Conservation (phyloP, 2,113 vertebrate genomes). For the Anolis carolinensis region DNA sequence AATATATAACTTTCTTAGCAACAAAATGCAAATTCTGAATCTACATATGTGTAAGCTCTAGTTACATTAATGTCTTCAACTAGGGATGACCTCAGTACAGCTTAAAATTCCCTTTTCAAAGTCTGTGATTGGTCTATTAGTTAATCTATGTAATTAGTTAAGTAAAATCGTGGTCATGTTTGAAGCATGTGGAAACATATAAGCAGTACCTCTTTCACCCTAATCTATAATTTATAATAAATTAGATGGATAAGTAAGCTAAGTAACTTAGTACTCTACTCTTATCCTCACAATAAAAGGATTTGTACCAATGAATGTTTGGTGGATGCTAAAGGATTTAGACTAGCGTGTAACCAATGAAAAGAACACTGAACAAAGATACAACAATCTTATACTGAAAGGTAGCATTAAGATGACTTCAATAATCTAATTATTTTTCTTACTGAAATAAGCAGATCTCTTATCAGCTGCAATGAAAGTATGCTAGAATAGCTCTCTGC, state of each 20-base stretch:
- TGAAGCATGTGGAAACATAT: background rate
- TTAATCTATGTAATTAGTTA: background rate
- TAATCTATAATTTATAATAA: background rate
- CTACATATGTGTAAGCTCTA: background rate
- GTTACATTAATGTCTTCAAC: background rate
- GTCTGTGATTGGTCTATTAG: background rate
- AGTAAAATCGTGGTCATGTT: background rate
- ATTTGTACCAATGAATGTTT: background rate
- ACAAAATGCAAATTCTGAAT: background rate
- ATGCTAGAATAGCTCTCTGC: background rate
- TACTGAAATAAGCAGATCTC: background rate
- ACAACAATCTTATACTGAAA: background rate
- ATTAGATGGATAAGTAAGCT: background rate
- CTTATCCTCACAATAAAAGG: constrained; percentile 4
- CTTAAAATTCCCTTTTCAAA: constrained; percentile 3
- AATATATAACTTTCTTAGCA: background rate
- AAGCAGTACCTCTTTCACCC: background rate
- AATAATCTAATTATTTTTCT: background rate
- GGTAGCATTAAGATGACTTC: background rate
- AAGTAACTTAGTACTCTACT: background rate
- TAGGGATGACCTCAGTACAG: background rate
- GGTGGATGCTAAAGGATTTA: background rate
- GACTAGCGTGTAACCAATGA: background rate
- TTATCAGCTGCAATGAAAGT: background rate
- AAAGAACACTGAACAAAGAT: background rate